Conservation (phyloP, 2,888 invertebrate species). For the Anticlea derivata region DNA sequence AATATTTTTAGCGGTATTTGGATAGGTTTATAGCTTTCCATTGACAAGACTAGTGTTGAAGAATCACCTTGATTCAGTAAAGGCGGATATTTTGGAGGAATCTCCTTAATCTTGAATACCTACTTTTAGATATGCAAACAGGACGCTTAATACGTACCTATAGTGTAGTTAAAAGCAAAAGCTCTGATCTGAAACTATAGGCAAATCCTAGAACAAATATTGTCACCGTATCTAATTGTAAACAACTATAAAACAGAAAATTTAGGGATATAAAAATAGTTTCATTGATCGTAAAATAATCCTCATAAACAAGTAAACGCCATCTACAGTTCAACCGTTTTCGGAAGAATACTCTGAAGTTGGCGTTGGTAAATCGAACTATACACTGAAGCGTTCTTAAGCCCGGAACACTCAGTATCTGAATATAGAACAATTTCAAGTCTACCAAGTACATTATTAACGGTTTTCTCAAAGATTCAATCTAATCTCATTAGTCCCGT, state of each 20-base stretch:
- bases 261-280: conserved; percentile 45
- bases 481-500: too few species aligned
- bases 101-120: too few species aligned
- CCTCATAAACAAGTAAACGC: conserved; percentile 33
- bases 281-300: conserved; percentile 50
- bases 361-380: conserved; percentile 33
- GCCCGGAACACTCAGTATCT: too few species aligned
- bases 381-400: conserved; percentile 33
- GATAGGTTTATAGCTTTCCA: neutral
- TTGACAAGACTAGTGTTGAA: neutral
- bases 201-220: conserved; percentile 31
- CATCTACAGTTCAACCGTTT: conserved; percentile 13
- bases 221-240: conserved; percentile 53
- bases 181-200: neutral
- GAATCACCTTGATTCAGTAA: too few species aligned
- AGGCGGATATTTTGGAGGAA: too few species aligned
- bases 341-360: too few species aligned
- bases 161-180: too few species aligned
- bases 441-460: too few species aligned
- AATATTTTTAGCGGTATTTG: neutral
- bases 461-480: too few species aligned
- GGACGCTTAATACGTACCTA: too few species aligned
- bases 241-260: conserved; percentile 51
- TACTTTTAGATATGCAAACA: too few species aligned
- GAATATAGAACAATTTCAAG: too few species aligned